Base-by-base conservation (phyloP, 1,140 invertebrate genomes). In the Apocrypta bakeri region DNA sequence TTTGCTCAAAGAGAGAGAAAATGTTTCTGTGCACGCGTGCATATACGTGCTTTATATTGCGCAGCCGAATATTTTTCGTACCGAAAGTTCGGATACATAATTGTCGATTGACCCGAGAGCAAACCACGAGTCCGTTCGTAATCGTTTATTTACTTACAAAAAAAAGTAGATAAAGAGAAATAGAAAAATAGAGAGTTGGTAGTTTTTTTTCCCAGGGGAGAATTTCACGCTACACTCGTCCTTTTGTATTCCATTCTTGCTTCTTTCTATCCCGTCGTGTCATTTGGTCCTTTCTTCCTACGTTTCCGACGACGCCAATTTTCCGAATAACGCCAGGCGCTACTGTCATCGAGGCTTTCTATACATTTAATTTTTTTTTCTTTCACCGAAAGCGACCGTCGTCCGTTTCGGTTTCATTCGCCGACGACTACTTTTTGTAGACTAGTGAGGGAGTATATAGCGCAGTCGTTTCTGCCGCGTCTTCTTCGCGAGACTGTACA, bases 301-400 rank as follows among this genome's bases (percentile, higher is more conserved):
- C n/a, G 71, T 6, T 25, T 75, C 42, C 73, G 73, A 29, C 42
- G 72, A 29, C 48, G 48, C 73, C 42, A 75, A 75, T 75, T 66
- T 66, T 24, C 24, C 63, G 63, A 27, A 64, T 37, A 37, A 27
- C 63, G n/a, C n/a, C 3, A 6, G 14, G 17, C 48, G 48, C 25
- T n/a, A n/a, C n/a, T 29, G 42, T 31, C 73, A 27, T 56, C 73
- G 42, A 61, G 27, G 40, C 12, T 24, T 25, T 73, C 17, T n/a
- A 9, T 56, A n/a, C n/a, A 42, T 31, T 56, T 75, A 75, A 56
- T 75, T 31, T 31, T 75, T 75, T 61, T 75, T 61, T 27, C 25
- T 69, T 21, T 69, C 27, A n/a, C n/a, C n/a, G n/a, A n/a, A n/a
- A n/a, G n/a, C 24, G 63, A 27, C 25, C 27, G 63, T 27, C 63